Evolutionary conservation across 2,888 invertebrate species (phyloP), one percentile per base, ranked within the genome.

Genomic region (Tyria jacobaeae): DNA sequence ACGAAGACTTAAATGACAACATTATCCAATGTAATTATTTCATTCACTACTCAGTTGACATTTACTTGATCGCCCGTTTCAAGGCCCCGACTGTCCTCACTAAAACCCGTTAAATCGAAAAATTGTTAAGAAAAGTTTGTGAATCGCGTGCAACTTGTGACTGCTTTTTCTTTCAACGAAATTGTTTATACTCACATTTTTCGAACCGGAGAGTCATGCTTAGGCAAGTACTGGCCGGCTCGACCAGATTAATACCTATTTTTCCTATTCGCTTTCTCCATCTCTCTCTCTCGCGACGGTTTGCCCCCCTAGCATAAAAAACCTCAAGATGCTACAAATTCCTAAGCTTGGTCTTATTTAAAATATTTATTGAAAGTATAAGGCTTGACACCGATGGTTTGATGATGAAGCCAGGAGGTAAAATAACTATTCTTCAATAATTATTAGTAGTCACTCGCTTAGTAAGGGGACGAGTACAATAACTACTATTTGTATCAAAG

Each of bases 141-240:
- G 57, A 60, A 65, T 75, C 64, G 76, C 76, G 76, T 74, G 77
- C 62, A 25, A 60, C 34, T 51, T 68, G 31, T 68, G 67, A 76
- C 74, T 76, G 64, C 64, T 68, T 76, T 74, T 66, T 66, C 68
- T 75, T 73, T 62, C 60, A 56, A 61, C 39, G 12, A 25, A 53
- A 59, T 48, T 59, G 53, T 59, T 35, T 4, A 39, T 14, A 50
- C 34, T 10, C 21, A 37, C 25, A n/a, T 9, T 34, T 15, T 25
- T 17, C 2, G 24, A n/a, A 27, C n/a, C n/a, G n/a, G n/a, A n/a
- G n/a, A n/a, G n/a, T n/a, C n/a, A n/a, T n/a, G n/a, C n/a, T n/a
- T n/a, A n/a, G n/a, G n/a, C n/a, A n/a, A n/a, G n/a, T n/a, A n/a
- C n/a, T n/a, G n/a, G n/a, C n/a, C n/a, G n/a, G n/a, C n/a, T n/a